Evolutionary conservation across 2,888 invertebrate species (phyloP).

Genomic region (Thereva nobilitata): DNA sequence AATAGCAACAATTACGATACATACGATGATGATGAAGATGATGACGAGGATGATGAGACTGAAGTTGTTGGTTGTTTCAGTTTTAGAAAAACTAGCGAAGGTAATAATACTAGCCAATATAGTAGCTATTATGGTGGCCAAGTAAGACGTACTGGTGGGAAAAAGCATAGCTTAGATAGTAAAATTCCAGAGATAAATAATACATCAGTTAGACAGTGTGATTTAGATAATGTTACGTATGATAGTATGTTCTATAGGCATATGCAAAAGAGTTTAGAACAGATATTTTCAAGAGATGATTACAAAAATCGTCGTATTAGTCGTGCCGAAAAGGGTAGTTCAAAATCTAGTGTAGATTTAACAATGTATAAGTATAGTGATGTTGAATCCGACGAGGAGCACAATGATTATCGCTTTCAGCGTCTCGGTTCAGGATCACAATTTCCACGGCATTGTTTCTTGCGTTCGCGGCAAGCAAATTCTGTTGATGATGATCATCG

Average conservation of each 20-base stretch:
- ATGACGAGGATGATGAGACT: conserved; percentile 48
- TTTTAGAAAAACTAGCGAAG: conserved; percentile 46
- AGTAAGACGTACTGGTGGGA: conserved; percentile 45
- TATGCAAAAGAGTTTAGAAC: conserved; percentile 53
- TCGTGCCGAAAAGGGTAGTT: conserved; percentile 52
- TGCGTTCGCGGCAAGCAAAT: conserved; percentile 49
- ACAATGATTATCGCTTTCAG: conserved; percentile 51
- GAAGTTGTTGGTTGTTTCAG: conserved; percentile 52
- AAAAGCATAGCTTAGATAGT: conserved; percentile 57
- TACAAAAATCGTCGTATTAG: conserved; percentile 2
- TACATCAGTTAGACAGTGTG: conserved; percentile 29
- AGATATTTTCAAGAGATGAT: conserved; percentile 49
- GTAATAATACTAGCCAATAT: conserved; percentile 40
- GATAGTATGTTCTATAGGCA: conserved; percentile 56
- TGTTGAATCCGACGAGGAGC: conserved; percentile 34
- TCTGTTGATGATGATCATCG: conserved; percentile 43
- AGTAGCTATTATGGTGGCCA: conserved; percentile 36
- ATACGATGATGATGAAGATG: conserved; percentile 47
- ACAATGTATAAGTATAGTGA: conserved; percentile 53
- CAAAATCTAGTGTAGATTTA: conserved; percentile 57
- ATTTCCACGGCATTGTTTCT: conserved; percentile 56
- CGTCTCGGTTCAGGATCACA: conserved; percentile 57
- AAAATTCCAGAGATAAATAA: conserved; percentile 47
- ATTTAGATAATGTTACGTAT: conserved; percentile 53
- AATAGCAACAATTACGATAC: conserved; percentile 44